Base-by-base conservation (phyloP, 2,797 vertebrate species). In the Miichthys miiuy region DNA sequence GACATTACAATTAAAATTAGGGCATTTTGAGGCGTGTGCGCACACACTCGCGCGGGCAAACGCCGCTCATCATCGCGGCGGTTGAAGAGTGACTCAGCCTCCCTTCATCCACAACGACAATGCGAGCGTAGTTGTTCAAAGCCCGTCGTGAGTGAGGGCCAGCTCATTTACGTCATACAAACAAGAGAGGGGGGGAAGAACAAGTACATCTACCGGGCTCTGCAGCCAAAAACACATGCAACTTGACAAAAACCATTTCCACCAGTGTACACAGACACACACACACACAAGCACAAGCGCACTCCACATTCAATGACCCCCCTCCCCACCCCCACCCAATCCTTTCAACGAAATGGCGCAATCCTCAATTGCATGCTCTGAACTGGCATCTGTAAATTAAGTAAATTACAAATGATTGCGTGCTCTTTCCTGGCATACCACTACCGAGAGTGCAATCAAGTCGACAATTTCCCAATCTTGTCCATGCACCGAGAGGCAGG, bases 331-430 rank as follows among this genome's bases (percentile, higher is more conserved):
- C 30, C 1, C 30, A 34, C 64, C 34, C 34, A 61, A 38, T 77
- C 78, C 71, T 83, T 87, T 82, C 62, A 74, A 63, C 47, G 10
- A 69, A 87, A 90, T 67, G 72, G 50, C n/a, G 42, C 72, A 52
- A 44, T 50, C 62, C 82, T 87, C 62, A 23, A 74, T 66, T 66
- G 84, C 61, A 71, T 2, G 60, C 76, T 80, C 79, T 52, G 47
- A 75, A 85, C 75, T 64, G 68, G 72, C 84, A 79, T 89, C 79
- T 81, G 83, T 88, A 87, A 90, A 92, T 92, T 87, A 91, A 86
- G 82, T 75, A 76, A 86, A 90, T 91, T 87, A 84, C 85, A 81
- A 88, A 89, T 89, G 84, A 90, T 89, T 90, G 85, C 83, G 64
- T 75, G 80, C 84, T 85, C 83, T 89, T 88, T 81, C 79, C 88